Base-by-base conservation (phyloP, 2,797 vertebrate genomes). In the Falco berigora region DNA sequence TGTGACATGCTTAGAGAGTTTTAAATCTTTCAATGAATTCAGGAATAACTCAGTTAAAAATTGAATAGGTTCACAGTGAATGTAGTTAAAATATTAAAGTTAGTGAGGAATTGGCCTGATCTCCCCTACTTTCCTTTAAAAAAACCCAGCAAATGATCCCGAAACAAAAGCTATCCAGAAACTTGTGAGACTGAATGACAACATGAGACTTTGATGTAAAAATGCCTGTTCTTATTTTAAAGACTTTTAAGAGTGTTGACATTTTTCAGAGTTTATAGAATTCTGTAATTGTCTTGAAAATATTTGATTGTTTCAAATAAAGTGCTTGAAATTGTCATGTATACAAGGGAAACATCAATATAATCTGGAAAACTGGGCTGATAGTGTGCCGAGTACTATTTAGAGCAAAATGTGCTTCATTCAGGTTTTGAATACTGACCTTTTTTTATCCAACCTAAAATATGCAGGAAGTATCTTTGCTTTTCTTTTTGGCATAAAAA, bases 71-170 rank as follows among this genome's bases (percentile, higher is more conserved):
- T 94, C 21, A 16, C 24, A 15, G 44, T 89, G 55, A 75, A 47
- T 61, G 88, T 63, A 47, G 10, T 46, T 92, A 44, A 63, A 62
- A 67, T 67, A 47, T 11, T 52, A 12, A 34, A 38, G 12, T 79
- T 47, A 75, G 6, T 62, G 53, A 68, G 63, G 47, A 83, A 66
- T 50, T 79, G 76, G 10, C 27, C n/a, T 52, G 14, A 5, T 77
- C 8, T 78, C 8, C 58, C 27, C 27, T 72, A 7, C 12, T 63
- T 75, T 40, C 14, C 21, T 53, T 46, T 11, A 25, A 36, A 66
- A 81, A 42, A 58, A n/a, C 1, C 5, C 9, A 14, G 6, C 15
- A 47, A 23, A 28, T 3, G 10, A 0, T 1, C 23, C 21, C 32
- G 36, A 67, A 68, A 15, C 59, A 38, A 52, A 71, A 81, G n/a